Evolutionary conservation across 2,797 vertebrate genomes (phyloP), one percentile per base, ranked within the genome.

Genomic region (Threskiornis aethiopicus): DNA sequence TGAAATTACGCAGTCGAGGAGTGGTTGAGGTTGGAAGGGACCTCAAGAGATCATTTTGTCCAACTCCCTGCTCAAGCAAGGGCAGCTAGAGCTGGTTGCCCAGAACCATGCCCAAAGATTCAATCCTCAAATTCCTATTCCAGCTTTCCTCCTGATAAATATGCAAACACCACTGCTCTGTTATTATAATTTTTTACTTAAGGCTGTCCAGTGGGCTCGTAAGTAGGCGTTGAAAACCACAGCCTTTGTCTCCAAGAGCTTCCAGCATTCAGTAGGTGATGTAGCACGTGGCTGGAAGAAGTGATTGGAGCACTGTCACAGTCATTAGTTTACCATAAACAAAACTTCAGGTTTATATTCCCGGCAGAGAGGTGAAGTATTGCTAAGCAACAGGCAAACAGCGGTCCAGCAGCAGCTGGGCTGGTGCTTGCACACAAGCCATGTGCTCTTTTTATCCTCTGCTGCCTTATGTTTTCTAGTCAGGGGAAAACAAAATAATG

Each of bases 371-470:
- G 24, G 58, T 55, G 67, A 84, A 84, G 13, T 11, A 92, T 92
- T 97, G 95, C 96, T 95, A 93, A 93, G 93, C 88, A 97, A 88
- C 89, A 55, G 46, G 71, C 52, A 55, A 39, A 42, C 44, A 29
- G 26, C n/a, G n/a, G 79, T 78, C 86, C 90, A 96, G 84, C 65
- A 92, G 77, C 79, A 81, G 92, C 89, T 44, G 47, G 84, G 59
- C 88, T 77, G 75, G 33, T 47, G 61, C 62, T 79, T 84, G 47
- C 78, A 75, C 54, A 64, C 49, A 55, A 71, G 58, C 84, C 39
- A 4, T 14, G 26, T n/a, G 18, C 47, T 81, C 52, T 83, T 93
- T 66, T 42, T 47, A 47, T 58, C 80, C 62, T 93, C 62, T 76
- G 22, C 61, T 79, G 31, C 69, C 41, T 64, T 78, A 52, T 37